Evolutionary conservation across 1,140 invertebrate genomes (phyloP), one percentile per base, ranked within the genome.

Genomic region (Lamellibrachia luymesi): DNA sequence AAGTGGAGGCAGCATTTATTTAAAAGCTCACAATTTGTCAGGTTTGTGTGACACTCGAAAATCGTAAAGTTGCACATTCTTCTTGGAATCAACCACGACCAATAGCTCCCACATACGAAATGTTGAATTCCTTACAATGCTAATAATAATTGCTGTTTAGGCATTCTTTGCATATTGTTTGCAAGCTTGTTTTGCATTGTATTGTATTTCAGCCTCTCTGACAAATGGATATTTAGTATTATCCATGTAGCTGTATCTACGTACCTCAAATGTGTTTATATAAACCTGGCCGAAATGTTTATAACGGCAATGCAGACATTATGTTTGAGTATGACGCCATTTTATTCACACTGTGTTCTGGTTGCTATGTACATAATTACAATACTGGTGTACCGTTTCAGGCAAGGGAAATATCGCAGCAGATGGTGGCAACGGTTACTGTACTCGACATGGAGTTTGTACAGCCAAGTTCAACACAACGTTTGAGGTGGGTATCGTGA

Each of bases 1-100:
- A 50, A 93, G 94, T 90, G 95, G 95, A 27, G 95, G 94, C 2
- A 94, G 94, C 92, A 94, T 95, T 25, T 92, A 93, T n/a, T 90
- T 95, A n/a, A 93, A 92, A 0, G 91, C 94, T 50, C 91, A 90
- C 5, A 92, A 94, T 90, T 94, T 95, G 49, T 92, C 94, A 92
- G 95, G 95, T 95, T 92, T 91, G 92, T 80, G 64, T 80, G 64
- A 80, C 13, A 80, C 64, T 38, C 7, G 64, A 22, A 80, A 80
- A 22, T 80, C 64, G 64, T 10, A 10, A 17, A 17, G 25, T 22
- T 17, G 64, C 13, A 10, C 64, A 80, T 17, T 22, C 64, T 80
- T 80, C 6, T 17, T 8, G 64, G 17, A 80, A 80, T 1, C 64
- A 80, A 80, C 64, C 25, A 22, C 17, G 64, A 22, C 64, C 25